Conservation (phyloP, 1,140 invertebrate species). For the Zaprionus capensis region DNA sequence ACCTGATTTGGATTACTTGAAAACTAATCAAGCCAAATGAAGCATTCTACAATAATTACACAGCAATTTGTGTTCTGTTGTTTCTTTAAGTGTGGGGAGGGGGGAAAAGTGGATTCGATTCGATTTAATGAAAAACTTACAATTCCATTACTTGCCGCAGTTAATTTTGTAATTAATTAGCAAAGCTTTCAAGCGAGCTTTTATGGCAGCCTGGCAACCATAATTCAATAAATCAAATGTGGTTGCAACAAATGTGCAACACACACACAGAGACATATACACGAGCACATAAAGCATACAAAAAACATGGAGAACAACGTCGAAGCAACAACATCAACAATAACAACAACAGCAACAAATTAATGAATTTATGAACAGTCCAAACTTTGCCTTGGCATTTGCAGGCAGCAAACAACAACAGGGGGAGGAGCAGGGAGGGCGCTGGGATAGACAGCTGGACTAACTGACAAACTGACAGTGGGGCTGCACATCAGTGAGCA, state of each 20-base stretch:
- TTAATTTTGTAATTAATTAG: slow-evolving; percentile 80
- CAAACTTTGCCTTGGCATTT: slow-evolving; percentile 70
- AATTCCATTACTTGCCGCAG: slow-evolving; percentile 35
- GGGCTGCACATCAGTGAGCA: slow-evolving; percentile 48
- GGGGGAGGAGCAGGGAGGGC: not conserved
- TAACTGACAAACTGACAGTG: slow-evolving; percentile 59
- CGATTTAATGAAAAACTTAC: slow-evolving; percentile 63
- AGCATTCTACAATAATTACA: not conserved
- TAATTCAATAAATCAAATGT: slow-evolving; percentile 81
- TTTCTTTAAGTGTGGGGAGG: not conserved
- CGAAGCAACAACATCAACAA: slow-evolving; percentile 18
- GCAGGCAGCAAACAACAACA: slow-evolving; percentile 48
- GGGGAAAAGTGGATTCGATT: not conserved
- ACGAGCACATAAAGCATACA: not conserved
- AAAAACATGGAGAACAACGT: slow-evolving; percentile 11
- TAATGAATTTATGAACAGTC: slow-evolving; percentile 81
- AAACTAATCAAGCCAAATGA: slow-evolving; percentile 5
- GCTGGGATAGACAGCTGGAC: slow-evolving; percentile 10
- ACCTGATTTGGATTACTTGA: not conserved
- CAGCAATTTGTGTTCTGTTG: not conserved
- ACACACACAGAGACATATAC: not conserved
- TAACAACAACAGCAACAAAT: slow-evolving; percentile 61
- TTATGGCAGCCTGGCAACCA: slow-evolving; percentile 69
- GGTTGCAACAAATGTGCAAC: slow-evolving; percentile 56
- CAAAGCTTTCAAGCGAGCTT: slow-evolving; percentile 69